Conservation (phyloP, 2,888 invertebrate genomes). For the Lingula anatina region DNA sequence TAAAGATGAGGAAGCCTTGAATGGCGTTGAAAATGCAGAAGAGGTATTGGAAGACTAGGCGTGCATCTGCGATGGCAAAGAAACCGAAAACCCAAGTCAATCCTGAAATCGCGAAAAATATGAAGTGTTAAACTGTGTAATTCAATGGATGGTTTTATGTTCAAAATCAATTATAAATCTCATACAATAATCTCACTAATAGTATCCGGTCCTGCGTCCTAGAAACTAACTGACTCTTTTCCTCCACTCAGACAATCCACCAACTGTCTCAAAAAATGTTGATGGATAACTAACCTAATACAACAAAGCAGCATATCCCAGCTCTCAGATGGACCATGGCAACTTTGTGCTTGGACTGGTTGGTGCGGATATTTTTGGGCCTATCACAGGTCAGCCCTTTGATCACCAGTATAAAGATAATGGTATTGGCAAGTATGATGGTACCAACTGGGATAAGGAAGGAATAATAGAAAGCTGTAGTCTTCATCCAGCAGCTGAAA, state of each 20-base stretch:
- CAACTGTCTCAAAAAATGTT: too few relatives aligned
- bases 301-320: conserved; percentile 42
- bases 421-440: conserved; percentile 32
- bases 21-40: conserved; percentile 43
- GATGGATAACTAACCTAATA: conserved; percentile 42
- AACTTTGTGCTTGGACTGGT: conserved; percentile 51
- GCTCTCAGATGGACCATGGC: conserved; percentile 42
- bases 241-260: too few relatives aligned
- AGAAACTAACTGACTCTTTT: too few relatives aligned
- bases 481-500: conserved; percentile 45
- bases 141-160: background rate
- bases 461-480: conserved; percentile 37
- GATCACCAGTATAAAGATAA: conserved; percentile 35
- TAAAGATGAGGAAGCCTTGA: conserved; percentile 37
- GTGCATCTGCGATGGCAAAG: conserved; percentile 34
- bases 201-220: too few relatives aligned
- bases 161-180: background rate
- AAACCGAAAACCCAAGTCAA: conserved; percentile 48
- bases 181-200: too few relatives aligned
- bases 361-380: conserved; percentile 51
- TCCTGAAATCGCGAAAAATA: conserved; percentile 16
- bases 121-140: too few relatives aligned
- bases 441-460: conserved; percentile 40
- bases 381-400: conserved; percentile 32
- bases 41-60: conserved; percentile 39